These are phyloP conservation scores for Yasuhikotakia modesta DNA, from an alignment of 2,797 vertebrate species.

Conservation along the genomic window DNA sequence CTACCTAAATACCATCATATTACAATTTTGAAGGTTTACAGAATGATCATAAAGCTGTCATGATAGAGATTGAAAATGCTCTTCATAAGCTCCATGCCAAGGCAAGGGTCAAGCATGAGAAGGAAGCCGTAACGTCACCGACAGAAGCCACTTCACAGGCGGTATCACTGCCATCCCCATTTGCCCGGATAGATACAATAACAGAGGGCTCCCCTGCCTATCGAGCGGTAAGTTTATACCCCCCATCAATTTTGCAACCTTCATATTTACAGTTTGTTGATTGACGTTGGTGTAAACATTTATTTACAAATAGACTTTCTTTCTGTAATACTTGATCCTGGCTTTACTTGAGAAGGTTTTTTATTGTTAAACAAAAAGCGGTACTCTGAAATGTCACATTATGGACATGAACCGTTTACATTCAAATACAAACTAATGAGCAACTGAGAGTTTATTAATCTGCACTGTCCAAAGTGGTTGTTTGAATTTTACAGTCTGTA, in stretches of 20 bases:
- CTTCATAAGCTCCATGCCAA: slow-evolving; percentile 88
- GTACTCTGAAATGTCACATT: neutral
- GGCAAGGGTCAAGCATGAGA: slow-evolving; percentile 84
- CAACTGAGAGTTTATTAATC: no score
- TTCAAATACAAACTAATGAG: neutral
- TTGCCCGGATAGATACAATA: slow-evolving; percentile 85
- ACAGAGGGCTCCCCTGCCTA: slow-evolving; percentile 87
- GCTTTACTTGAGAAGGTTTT: neutral
- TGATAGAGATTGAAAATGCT: slow-evolving; percentile 92
- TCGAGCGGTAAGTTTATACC: slow-evolving; percentile 76
- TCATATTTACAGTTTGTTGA: neutral
- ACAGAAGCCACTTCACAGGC: slow-evolving; percentile 72
- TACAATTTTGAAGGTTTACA: slow-evolving; percentile 82
- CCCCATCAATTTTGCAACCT: neutral
- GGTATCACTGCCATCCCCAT: slow-evolving; percentile 71
- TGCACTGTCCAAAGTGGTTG: no score
- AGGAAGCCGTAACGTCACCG: slow-evolving; percentile 76
- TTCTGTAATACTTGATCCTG: neutral
- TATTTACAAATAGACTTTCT: neutral
- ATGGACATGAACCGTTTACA: neutral
- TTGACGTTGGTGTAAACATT: neutral
- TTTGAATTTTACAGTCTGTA: neutral
- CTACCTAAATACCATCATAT: neutral
- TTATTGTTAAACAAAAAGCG: neutral
- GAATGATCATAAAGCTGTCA: slow-evolving; percentile 93